Percentiles rank a stretch among this genome's conserved stretches.
Conservation (phyloP, 1,140 invertebrate species). For the Centruroides vittatus region DNA sequence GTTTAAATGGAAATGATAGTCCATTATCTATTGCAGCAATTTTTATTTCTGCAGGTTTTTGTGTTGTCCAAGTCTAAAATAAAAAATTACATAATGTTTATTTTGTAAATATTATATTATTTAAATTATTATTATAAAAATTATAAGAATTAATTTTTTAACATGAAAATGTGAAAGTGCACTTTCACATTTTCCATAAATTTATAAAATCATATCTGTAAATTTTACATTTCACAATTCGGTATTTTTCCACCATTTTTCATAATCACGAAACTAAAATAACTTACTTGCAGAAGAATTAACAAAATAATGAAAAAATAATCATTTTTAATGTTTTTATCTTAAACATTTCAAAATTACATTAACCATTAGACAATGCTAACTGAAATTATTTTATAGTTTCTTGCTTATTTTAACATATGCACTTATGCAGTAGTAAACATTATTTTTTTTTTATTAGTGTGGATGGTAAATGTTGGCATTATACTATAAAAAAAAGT, state of each 20-base stretch:
- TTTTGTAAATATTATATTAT: neutral
- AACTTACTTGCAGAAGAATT: too few relatives aligned
- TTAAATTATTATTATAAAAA: neutral
- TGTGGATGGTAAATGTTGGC: neutral
- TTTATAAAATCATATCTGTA: neutral
- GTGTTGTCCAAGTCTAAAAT: slow-evolving; percentile 43
- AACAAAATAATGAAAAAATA: neutral
- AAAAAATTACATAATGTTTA: slow-evolving; percentile 76
- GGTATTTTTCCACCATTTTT: neutral
- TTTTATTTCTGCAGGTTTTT: slow-evolving; percentile 43
- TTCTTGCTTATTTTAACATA: neutral
- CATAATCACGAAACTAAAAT: too few relatives aligned
- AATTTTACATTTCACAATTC: neutral
- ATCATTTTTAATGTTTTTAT: neutral
- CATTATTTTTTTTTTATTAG: too few relatives aligned
- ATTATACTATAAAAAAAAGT: neutral
- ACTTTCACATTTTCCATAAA: neutral
- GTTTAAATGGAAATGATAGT: slow-evolving; percentile 97
- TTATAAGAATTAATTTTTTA: neutral
- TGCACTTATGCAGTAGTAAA: too few relatives aligned
- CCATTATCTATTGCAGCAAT: slow-evolving; percentile 99
- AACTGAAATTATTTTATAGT: neutral
- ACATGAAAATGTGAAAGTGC: neutral
- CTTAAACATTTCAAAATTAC: neutral
- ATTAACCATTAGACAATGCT: neutral